Conservation (phyloP, 2,797 vertebrate species). For the Lepilemur ruficaudatus region DNA sequence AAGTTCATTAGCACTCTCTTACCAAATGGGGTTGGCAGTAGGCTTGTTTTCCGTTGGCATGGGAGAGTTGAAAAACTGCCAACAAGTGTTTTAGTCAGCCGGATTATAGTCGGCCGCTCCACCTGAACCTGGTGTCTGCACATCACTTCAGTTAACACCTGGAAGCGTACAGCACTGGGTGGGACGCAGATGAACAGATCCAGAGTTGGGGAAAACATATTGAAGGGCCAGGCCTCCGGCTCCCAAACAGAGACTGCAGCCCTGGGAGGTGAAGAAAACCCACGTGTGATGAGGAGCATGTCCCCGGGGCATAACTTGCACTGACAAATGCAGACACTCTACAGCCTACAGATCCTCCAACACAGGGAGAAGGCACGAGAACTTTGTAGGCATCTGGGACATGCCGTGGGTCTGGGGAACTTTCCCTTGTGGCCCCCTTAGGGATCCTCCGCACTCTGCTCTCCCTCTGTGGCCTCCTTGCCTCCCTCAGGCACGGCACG, state of each 20-base stretch:
- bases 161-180: constrained; percentile 46
- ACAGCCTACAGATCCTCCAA: background rate
- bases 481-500: background rate
- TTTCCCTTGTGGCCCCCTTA: background rate
- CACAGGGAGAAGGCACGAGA: background rate
- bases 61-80: constrained; percentile 69
- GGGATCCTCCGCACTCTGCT: background rate
- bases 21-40: constrained; percentile 77
- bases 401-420: background rate
- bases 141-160: constrained; percentile 66
- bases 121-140: constrained; percentile 67
- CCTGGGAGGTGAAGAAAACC: background rate
- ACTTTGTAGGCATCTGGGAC: background rate
- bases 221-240: background rate
- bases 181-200: constrained; percentile 52
- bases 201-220: background rate
- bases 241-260: constrained; percentile 5
- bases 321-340: background rate
- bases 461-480: background rate
- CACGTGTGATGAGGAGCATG: background rate
- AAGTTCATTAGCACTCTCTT: constrained; percentile 80
- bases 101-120: constrained; percentile 74
- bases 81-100: constrained; percentile 73
- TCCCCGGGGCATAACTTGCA: background rate
- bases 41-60: constrained; percentile 79